Conservation (phyloP, 2,888 invertebrate genomes). For the Ariolimax columbianus region DNA sequence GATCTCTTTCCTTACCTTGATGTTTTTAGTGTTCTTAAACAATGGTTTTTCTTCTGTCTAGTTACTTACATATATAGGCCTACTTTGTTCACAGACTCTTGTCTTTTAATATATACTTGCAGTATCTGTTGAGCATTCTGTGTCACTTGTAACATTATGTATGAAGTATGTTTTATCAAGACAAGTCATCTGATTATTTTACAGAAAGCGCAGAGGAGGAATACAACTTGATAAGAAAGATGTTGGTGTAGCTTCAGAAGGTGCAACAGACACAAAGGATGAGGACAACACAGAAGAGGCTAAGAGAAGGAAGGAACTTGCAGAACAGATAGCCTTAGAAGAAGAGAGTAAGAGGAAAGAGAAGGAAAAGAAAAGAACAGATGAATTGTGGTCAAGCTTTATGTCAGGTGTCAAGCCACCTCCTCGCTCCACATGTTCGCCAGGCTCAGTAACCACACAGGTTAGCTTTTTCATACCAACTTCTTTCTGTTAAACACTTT, state of each 20-base stretch:
- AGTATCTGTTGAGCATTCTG: no score
- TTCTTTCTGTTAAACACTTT: neutral
- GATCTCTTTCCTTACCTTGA: no score
- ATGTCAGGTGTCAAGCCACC: slow-evolving; percentile 75
- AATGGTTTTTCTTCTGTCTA: no score
- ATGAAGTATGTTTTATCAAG: no score
- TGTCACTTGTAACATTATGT: no score
- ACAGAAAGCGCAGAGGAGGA: slow-evolving; percentile 53
- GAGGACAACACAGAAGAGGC: slow-evolving; percentile 30
- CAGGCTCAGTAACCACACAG: slow-evolving; percentile 13
- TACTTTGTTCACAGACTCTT: no score
- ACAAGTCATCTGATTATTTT: neutral
- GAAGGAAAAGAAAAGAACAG: slow-evolving; percentile 74
- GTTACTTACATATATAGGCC: no score
- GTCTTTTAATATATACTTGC: no score
- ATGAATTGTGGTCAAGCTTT: slow-evolving; percentile 78
- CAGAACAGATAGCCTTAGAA: slow-evolving; percentile 64
- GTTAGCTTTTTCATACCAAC: neutral
- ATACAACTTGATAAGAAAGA: slow-evolving; percentile 48
- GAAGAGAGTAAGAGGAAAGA: slow-evolving; percentile 67
- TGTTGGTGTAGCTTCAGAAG: neutral
- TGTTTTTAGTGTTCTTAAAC: no score
- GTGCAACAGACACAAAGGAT: slow-evolving; percentile 2
- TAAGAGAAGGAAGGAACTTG: slow-evolving; percentile 59
- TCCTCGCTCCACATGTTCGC: slow-evolving; percentile 31